A percentile compares a stretch with the other conserved stretches of the same genome.
Evolutionary conservation across 2,113 vertebrate species (phyloP).

Genomic region (Bettongia penicillata): DNA sequence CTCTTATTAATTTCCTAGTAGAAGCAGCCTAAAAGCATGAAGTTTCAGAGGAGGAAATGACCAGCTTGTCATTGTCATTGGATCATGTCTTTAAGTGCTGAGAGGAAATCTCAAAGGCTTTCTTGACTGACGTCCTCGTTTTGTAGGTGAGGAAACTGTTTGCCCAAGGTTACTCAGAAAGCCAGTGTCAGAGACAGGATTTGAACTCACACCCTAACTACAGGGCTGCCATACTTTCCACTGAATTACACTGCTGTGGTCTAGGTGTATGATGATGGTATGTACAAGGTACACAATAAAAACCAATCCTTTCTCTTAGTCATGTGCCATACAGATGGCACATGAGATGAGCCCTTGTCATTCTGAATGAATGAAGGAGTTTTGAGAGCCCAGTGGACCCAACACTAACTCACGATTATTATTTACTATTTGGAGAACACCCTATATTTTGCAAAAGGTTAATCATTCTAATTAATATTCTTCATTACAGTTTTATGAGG

Average conservation of each 20-base stretch:
- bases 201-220: background rate
- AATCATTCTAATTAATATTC: constrained; percentile 68
- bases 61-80: background rate
- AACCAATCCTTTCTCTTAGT: constrained; percentile 39
- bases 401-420: constrained; percentile 20
- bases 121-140: background rate
- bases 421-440: constrained; percentile 66
- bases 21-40: background rate
- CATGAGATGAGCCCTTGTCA: constrained; percentile 55
- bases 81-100: background rate
- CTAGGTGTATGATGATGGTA: constrained; percentile 32
- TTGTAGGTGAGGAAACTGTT: background rate
- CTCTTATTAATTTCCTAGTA: constrained; percentile 49
- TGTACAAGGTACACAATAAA: constrained; percentile 72
- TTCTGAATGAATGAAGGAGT: constrained; percentile 73
- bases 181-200: background rate
- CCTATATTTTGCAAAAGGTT: constrained; percentile 55
- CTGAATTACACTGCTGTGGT: background rate
- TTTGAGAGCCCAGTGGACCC: constrained; percentile 1
- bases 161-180: background rate
- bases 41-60: background rate
- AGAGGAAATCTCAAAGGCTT: background rate
- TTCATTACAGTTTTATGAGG: constrained; percentile 30
- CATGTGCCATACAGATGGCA: constrained; percentile 49
- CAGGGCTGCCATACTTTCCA: background rate